These are phyloP conservation scores for Esox niger DNA, from an alignment of 2,113 vertebrate species.

Conservation along the genomic window DNA sequence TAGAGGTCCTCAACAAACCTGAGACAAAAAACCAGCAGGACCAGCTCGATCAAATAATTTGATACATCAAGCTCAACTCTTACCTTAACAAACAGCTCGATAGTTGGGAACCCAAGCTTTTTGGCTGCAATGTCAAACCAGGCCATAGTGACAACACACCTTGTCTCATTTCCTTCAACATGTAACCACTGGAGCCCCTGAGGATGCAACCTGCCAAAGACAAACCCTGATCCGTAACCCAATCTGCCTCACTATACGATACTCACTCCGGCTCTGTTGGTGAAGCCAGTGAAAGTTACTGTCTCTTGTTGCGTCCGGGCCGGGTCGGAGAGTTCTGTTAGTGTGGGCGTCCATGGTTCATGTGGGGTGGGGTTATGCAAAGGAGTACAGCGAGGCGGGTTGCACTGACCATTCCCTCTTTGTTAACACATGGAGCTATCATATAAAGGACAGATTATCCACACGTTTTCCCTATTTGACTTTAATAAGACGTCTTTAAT, in stretches of 20 bases:
- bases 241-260: not conserved
- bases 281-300: no score
- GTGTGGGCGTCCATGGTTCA: not conserved
- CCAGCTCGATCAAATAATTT: not conserved
- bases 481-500: not conserved
- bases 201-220: not conserved
- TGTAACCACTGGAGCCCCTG: no score
- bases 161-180: not conserved
- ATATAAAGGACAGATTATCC: slow-evolving; percentile 21
- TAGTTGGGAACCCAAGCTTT: slow-evolving; percentile 52
- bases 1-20: not conserved
- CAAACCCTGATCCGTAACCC: not conserved
- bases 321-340: not conserved
- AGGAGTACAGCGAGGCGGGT: not conserved
- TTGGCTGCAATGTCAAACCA: slow-evolving; percentile 54
- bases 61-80: slow-evolving; percentile 10
- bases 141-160: slow-evolving; percentile 48
- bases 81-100: slow-evolving; percentile 74
- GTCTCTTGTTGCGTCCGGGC: not conserved
- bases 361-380: not conserved
- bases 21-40: not conserved
- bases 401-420: slow-evolving; percentile 34
- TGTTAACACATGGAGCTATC: slow-evolving; percentile 24
- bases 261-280: not conserved
- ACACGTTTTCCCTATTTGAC: no score